These are phyloP conservation scores for Dreissena rostriformis DNA, from an alignment of 1,140 invertebrate genomes.

Conservation along the genomic window DNA sequence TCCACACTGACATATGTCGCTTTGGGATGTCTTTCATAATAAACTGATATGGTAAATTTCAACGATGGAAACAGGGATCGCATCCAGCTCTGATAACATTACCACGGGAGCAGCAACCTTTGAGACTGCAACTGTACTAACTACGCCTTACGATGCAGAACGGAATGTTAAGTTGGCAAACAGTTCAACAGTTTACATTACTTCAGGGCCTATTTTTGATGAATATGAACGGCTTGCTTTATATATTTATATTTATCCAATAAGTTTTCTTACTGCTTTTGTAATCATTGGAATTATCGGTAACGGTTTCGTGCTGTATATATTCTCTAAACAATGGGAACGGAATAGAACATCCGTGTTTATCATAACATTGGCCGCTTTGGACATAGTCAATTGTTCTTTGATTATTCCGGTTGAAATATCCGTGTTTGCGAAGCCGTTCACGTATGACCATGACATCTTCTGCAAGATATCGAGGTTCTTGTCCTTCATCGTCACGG, in stretches of 20 bases:
- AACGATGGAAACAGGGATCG: neutral
- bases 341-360: slow-evolving; percentile 36
- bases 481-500: slow-evolving; percentile 1
- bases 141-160: neutral
- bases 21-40: no score
- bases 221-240: neutral
- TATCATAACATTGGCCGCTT: slow-evolving; percentile 19
- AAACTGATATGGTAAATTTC: neutral
- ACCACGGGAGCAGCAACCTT: neutral
- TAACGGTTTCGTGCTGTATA: slow-evolving; percentile 30
- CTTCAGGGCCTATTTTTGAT: slow-evolving; percentile 21
- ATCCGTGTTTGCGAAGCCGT: slow-evolving; percentile 12
- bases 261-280: slow-evolving; percentile 6
- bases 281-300: slow-evolving; percentile 32
- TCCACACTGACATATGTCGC: no score
- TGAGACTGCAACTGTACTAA: neutral
- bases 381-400: slow-evolving; percentile 40
- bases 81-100: neutral
- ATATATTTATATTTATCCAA: slow-evolving; percentile 24
- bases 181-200: neutral
- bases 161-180: neutral
- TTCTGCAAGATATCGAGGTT: slow-evolving; percentile 28
- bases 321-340: slow-evolving; percentile 35
- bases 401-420: slow-evolving; percentile 46
- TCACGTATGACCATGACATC: slow-evolving; percentile 33